phyloP scores from a whole-genome alignment of 2,888 invertebrate species.

The Drosophila merina region DNA sequence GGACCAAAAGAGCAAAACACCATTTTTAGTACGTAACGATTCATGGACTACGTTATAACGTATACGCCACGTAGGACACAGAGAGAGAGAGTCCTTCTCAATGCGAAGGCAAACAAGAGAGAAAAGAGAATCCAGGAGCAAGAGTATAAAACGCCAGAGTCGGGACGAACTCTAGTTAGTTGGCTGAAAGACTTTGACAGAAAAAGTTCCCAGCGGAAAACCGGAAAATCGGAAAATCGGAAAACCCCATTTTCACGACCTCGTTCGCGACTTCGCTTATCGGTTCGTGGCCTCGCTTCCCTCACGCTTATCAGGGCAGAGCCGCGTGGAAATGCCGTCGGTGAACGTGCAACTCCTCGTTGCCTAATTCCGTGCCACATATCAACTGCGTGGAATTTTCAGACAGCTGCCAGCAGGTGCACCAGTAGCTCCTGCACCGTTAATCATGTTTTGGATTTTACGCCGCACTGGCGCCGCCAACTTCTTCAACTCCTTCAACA shows the following conservation, averaged over 20 bases:
- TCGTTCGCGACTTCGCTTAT: slow-evolving; percentile 38
- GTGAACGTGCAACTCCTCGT: slow-evolving; percentile 30
- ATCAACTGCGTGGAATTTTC: slow-evolving; percentile 24
- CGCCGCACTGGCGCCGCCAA: slow-evolving; percentile 77
- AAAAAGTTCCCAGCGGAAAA: slow-evolving; percentile 43
- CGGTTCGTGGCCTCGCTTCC: slow-evolving; percentile 22
- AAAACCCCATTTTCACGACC: slow-evolving; percentile 4
- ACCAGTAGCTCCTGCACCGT: slow-evolving; percentile 2
- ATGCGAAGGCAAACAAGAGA: neutral
- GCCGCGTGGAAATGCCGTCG: slow-evolving; percentile 69
- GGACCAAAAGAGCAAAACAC: slow-evolving; percentile 41
- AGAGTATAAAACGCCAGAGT: slow-evolving; percentile 56
- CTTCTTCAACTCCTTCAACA: slow-evolving; percentile 77
- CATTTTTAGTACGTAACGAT: slow-evolving; percentile 43
- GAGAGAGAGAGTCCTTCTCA: slow-evolving; percentile 3
- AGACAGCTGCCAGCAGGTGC: neutral
- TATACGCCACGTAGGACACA: slow-evolving; percentile 4
- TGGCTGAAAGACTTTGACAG: slow-evolving; percentile 59
- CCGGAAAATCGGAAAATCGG: slow-evolving; percentile 20
- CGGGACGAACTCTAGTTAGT: slow-evolving; percentile 49
- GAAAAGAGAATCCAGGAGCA: neutral
- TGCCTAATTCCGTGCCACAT: slow-evolving; percentile 48
- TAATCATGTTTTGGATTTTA: slow-evolving; percentile 77
- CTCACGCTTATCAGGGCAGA: slow-evolving; percentile 51
- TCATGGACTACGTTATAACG: slow-evolving; percentile 39